Conservation (phyloP, 2,113 vertebrate species). For the Phalacrocorax pelagicus region DNA sequence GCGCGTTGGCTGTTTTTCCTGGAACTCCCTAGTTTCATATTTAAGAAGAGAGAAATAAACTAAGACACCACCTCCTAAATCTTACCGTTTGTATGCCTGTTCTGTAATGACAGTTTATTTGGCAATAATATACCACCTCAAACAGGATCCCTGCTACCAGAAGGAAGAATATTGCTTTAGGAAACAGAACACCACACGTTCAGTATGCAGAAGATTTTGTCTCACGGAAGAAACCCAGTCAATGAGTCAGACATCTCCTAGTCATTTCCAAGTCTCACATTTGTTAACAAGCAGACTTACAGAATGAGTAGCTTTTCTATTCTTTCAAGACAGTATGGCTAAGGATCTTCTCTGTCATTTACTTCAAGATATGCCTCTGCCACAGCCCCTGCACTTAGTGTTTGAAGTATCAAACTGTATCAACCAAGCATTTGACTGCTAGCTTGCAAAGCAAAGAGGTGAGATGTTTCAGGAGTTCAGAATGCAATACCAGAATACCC, state of each 20-base stretch:
- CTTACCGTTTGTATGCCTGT: background rate
- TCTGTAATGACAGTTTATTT: background rate
- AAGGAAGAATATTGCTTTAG: background rate
- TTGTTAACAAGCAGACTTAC: background rate
- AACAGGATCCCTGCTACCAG: background rate
- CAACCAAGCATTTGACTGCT: background rate
- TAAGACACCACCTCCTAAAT: background rate
- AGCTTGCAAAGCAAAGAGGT: background rate
- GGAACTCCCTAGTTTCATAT: background rate
- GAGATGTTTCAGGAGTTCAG: background rate
- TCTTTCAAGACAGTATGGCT: background rate
- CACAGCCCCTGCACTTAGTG: background rate
- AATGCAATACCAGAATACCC: background rate
- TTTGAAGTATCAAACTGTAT: background rate
- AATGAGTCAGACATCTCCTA: background rate
- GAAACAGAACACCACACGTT: background rate
- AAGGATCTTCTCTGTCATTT: background rate
- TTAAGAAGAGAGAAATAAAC: background rate
- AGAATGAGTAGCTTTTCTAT: background rate
- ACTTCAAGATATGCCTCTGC: background rate
- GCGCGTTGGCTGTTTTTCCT: background rate
- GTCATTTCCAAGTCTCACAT: background rate
- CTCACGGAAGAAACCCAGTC: background rate
- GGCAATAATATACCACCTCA: background rate
- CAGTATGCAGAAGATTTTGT: background rate